Conservation (phyloP, 1,140 invertebrate genomes). For the Drosophila parvula region DNA sequence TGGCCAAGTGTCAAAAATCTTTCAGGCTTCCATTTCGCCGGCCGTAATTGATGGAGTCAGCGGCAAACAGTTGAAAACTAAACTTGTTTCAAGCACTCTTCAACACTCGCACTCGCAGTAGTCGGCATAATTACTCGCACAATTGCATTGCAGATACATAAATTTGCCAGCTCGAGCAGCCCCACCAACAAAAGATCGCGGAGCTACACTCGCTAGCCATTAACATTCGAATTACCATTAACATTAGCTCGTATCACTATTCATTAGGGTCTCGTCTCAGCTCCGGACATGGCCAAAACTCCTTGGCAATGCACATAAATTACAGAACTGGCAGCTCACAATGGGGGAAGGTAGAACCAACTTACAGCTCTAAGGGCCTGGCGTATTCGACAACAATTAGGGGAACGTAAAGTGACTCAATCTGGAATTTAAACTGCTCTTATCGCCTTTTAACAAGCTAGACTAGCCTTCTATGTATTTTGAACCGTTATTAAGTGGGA, state of each 20-base stretch:
- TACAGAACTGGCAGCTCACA: slow-evolving; percentile 26
- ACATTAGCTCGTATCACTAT: slow-evolving; percentile 51
- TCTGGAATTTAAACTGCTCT: slow-evolving; percentile 3
- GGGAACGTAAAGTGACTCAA: not conserved
- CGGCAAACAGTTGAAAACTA: slow-evolving; percentile 31
- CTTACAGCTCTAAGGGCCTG: slow-evolving; percentile 1
- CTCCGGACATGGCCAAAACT: slow-evolving; percentile 44
- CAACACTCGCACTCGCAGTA: slow-evolving; percentile 48
- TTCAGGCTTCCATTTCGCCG: slow-evolving; percentile 16
- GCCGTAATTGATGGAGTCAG: slow-evolving; percentile 34
- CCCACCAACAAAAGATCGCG: slow-evolving; percentile 70
- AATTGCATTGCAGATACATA: slow-evolving; percentile 64
- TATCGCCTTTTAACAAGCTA: not conserved
- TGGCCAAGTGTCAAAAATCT: slow-evolving; percentile 44
- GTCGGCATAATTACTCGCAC: slow-evolving; percentile 63
- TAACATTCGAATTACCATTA: slow-evolving; percentile 62
- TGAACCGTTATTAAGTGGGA: not conserved
- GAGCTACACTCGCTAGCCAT: slow-evolving; percentile 54
- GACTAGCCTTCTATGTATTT: not conserved
- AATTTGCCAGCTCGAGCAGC: slow-evolving; percentile 18
- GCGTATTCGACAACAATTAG: slow-evolving; percentile 25
- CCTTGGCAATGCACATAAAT: slow-evolving; percentile 67
- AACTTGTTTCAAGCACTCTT: slow-evolving; percentile 41
- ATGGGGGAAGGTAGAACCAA: not conserved
- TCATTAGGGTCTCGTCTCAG: slow-evolving; percentile 40